Percentiles rank a stretch among this genome's conserved stretches.
Evolutionary conservation across 2,888 invertebrate genomes (phyloP).

Genomic region (Eucriotettix oculatus): DNA sequence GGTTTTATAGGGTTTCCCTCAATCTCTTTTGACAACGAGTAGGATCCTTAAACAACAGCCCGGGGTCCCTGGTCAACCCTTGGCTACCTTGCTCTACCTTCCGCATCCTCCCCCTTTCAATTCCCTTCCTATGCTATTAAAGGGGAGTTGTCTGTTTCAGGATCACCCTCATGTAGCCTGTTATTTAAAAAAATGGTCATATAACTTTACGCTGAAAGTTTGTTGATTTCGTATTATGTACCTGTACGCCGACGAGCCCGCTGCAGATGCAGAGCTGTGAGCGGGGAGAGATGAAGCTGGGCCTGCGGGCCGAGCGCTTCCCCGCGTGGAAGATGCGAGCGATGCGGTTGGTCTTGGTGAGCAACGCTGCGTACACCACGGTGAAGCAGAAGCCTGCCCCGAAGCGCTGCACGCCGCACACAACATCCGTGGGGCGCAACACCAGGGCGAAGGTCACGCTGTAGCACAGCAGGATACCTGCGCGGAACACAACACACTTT

Average conservation of each 20-base stretch:
- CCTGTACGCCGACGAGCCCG: slow-evolving; percentile 76
- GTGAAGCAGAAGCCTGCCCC: slow-evolving; percentile 93
- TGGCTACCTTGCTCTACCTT: too few species aligned
- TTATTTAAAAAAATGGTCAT: too few species aligned
- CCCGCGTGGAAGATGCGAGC: slow-evolving; percentile 94
- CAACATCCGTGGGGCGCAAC: slow-evolving; percentile 67
- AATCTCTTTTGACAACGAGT: too few species aligned
- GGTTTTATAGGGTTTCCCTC: too few species aligned
- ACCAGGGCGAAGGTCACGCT: slow-evolving; percentile 84
- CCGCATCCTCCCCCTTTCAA: too few species aligned
- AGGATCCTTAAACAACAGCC: too few species aligned
- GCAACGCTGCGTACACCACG: slow-evolving; percentile 87
- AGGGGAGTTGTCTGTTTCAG: too few species aligned
- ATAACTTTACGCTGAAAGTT: too few species aligned
- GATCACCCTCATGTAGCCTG: too few species aligned
- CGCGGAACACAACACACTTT: not conserved
- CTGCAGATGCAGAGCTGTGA: slow-evolving; percentile 83
- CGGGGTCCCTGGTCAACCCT: too few species aligned
- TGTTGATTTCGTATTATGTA: slow-evolving; percentile 21
- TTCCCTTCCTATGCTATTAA: too few species aligned
- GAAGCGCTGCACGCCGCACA: slow-evolving; percentile 80
- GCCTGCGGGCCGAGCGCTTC: slow-evolving; percentile 84
- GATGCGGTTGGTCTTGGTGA: slow-evolving; percentile 96
- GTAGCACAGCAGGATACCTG: slow-evolving; percentile 76
- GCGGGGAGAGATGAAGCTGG: slow-evolving; percentile 81